Evolutionary conservation across 2,797 vertebrate genomes (phyloP).

Genomic region (Fistularia tabacaria): DNA sequence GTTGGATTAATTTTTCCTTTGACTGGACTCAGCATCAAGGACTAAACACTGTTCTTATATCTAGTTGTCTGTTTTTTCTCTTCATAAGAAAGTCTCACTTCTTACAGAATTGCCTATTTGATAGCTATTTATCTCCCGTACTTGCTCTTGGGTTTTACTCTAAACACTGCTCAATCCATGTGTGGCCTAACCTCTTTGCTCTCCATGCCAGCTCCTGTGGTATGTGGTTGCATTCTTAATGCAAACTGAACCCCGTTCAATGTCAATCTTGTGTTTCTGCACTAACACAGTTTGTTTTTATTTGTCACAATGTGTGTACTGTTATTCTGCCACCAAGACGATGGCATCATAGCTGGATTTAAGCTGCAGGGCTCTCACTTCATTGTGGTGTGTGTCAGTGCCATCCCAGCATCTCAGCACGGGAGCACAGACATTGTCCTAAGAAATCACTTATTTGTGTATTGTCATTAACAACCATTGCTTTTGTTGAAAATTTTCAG

Average conservation of each 20-base stretch:
- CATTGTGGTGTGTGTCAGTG: slow-evolving; percentile 55
- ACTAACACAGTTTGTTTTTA: slow-evolving; percentile 61
- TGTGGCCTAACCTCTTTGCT: slow-evolving; percentile 24
- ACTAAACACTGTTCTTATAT: no score
- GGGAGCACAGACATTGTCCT: slow-evolving; percentile 27
- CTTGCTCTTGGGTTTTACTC: slow-evolving; percentile 15
- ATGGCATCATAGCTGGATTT: slow-evolving; percentile 47
- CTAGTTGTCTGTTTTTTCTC: not conserved
- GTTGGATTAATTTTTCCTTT: slow-evolving; percentile 14
- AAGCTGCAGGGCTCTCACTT: slow-evolving; percentile 40
- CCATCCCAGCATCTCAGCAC: slow-evolving; percentile 37
- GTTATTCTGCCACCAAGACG: slow-evolving; percentile 61
- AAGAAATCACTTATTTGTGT: slow-evolving; percentile 25
- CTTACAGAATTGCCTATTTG: slow-evolving; percentile 4
- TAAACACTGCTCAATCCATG: slow-evolving; percentile 9
- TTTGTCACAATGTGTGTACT: slow-evolving; percentile 63
- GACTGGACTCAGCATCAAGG: slow-evolving; percentile 12
- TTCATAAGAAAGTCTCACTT: slow-evolving; percentile 4
- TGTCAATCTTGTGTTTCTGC: slow-evolving; percentile 39
- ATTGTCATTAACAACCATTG: slow-evolving; percentile 50
- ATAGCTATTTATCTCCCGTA: slow-evolving; percentile 20
- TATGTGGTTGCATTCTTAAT: no score
- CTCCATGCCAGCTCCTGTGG: slow-evolving; percentile 16
- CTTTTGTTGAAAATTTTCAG: slow-evolving; percentile 55
- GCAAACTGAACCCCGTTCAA: slow-evolving; percentile 5